These are phyloP conservation scores for Tapera naevia DNA, from an alignment of 2,797 vertebrate species.

Conservation along the genomic window DNA sequence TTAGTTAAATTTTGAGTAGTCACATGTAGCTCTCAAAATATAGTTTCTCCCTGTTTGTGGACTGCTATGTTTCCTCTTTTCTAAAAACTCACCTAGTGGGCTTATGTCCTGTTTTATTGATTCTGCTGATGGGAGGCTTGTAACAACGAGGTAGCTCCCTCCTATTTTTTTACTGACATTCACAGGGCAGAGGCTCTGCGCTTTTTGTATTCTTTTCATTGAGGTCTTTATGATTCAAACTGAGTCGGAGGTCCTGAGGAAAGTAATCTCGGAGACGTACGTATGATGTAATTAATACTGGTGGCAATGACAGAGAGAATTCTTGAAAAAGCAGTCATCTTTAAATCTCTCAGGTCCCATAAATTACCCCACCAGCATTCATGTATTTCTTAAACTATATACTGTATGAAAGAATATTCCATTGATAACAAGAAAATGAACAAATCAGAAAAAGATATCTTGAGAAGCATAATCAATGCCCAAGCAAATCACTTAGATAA, in stretches of 20 bases:
- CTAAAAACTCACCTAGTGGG: background rate
- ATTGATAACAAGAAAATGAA: background rate
- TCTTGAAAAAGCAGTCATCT: background rate
- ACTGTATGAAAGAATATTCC: background rate
- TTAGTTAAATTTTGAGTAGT: background rate
- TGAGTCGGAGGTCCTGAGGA: background rate
- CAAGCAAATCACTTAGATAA: background rate
- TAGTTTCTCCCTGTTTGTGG: background rate
- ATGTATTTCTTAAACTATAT: background rate
- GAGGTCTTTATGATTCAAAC: background rate
- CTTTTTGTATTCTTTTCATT: background rate
- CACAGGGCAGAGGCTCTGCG: background rate
- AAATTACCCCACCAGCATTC: background rate
- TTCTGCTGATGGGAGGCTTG: fast-evolving
- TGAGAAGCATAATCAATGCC: background rate
- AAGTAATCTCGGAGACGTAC: fast-evolving
- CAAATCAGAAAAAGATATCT: background rate
- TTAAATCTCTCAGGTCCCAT: background rate
- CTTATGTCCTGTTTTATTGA: background rate
- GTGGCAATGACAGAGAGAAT: background rate
- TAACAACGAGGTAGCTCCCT: background rate
- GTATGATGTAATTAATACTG: background rate
- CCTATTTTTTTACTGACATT: background rate
- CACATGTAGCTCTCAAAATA: background rate
- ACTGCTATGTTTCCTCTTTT: background rate